Evolutionary conservation across 2,113 vertebrate genomes (phyloP), one percentile per base, ranked within the genome.

Genomic region (Bubo blakistoni): DNA sequence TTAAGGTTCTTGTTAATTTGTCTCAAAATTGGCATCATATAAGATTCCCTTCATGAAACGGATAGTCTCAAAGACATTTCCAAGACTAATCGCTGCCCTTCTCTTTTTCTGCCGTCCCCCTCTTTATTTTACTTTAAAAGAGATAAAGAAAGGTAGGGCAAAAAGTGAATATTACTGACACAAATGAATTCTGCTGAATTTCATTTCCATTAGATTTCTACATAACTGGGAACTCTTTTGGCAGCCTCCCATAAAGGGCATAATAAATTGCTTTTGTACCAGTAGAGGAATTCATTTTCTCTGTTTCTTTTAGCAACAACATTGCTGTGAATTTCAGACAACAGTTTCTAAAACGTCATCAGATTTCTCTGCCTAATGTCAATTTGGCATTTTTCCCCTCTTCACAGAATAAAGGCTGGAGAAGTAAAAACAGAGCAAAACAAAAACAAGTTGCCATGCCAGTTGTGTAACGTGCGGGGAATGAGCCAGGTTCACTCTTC

Each of bases 221-320:
- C 95, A 97, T 89, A 97, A 94, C 96, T 96, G 86, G 96, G 91
- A 97, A 97, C 80, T 80, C 92, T 95, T 95, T 92, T 98, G 98
- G 97, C 98, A 98, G 83, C 67, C 84, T 96, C 94, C 97, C 97
- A 97, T 27, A 76, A 98, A 95, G 96, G 46, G 57, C 90, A 97
- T 97, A 98, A 98, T 96, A 97, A 98, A 98, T 98, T 94, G 94
- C 97, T 97, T 96, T 94, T 81, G 92, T 97, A 97, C 97, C 97
- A 98, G 97, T 79, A 96, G 97, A 97, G 92, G 97, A 98, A 98
- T 98, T 96, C 36, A 16, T 97, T 98, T 97, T 96, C 97, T 97
- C 93, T 30, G 86, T 98, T 97, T 98, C 95, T 96, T 98, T 98
- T 98, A 98, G 96, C 97, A 98, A 96, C 92, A 97, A 96, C 94